Evolutionary conservation across 2,888 invertebrate genomes (phyloP), one percentile per base, ranked within the genome.

Genomic region (Dicyrtomina minuta): DNA sequence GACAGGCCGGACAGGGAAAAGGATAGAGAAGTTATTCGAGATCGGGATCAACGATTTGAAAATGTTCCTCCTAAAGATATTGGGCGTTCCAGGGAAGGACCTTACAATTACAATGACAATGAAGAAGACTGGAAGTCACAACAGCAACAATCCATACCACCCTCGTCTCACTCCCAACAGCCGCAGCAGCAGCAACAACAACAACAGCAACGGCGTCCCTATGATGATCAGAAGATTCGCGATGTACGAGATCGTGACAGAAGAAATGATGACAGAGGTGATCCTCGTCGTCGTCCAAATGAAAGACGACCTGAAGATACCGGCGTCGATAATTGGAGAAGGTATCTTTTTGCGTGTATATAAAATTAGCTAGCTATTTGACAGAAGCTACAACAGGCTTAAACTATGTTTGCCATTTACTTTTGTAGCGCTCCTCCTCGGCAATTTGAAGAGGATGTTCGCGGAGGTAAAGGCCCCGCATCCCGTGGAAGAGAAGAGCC

Each of bases 311-410:
- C 41, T 15, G 61, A 26, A 24, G 33, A 53, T 53, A 51, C 62
- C 26, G 53, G 71, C 4, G 76, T 72, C 17, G 76, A 75, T 49
- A 74, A 74, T 53, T 76, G 76, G 76, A 66, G 76, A 68, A 73
- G 75, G 73, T 72, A 53, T 49, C 20, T n/a, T 39, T 13, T n/a
- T n/a, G n/a, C n/a, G n/a, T n/a, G n/a, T n/a, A 17, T 46, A 17
- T 17, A 17, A 46, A n/a, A 46, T 17, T 46, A 5, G 15, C 12
- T 46, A n/a, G n/a, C n/a, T n/a, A n/a, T n/a, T n/a, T n/a, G n/a
- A n/a, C n/a, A n/a, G 17, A 46, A 46, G 3, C 15, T 43, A 43
- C 43, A 5, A 46, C 12, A 46, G 15, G 13, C 46, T 15, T 46
- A 17, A 13, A 13, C 8, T 12, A 43, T 46, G 12, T 4, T 46